phyloP scores from a whole-genome alignment of 2,888 invertebrate genomes.

The Harpalus rubripes region DNA sequence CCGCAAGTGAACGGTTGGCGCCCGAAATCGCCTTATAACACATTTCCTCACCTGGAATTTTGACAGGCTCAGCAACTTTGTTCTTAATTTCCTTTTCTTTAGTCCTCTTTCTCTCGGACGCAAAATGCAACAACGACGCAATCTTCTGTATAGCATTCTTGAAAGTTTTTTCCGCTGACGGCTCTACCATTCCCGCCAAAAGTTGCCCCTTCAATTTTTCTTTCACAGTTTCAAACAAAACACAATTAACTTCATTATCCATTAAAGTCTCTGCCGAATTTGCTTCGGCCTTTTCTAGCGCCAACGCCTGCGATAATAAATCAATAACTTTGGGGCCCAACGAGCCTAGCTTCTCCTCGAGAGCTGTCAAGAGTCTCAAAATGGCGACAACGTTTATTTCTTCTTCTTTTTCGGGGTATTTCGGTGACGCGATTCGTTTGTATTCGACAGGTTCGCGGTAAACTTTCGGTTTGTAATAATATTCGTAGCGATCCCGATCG shows the following conservation, averaged over 20 bases:
- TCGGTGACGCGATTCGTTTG: slow-evolving; percentile 70
- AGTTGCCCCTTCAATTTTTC: slow-evolving; percentile 90
- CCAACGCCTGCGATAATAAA: slow-evolving; percentile 87
- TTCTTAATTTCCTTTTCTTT: slow-evolving; percentile 74
- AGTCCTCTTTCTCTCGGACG: slow-evolving; percentile 78
- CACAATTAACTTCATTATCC: slow-evolving; percentile 85
- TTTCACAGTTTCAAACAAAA: slow-evolving; percentile 90
- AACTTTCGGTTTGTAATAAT: slow-evolving; percentile 73
- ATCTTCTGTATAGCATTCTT: slow-evolving; percentile 88
- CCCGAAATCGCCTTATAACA: no score
- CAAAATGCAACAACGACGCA: slow-evolving; percentile 86
- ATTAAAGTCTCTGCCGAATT: slow-evolving; percentile 88
- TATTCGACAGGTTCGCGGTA: slow-evolving; percentile 70
- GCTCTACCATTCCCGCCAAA: slow-evolving; percentile 81
- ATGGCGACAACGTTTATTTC: slow-evolving; percentile 83
- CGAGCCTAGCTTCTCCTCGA: slow-evolving; percentile 91
- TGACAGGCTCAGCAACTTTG: slow-evolving; percentile 77
- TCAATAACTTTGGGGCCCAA: slow-evolving; percentile 89
- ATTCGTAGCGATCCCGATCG: slow-evolving; percentile 65
- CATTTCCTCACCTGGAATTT: slow-evolving; percentile 81
- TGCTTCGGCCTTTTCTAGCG: slow-evolving; percentile 86
- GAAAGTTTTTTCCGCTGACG: slow-evolving; percentile 84
- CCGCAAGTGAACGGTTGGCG: no score
- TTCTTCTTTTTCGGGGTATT: slow-evolving; percentile 78
- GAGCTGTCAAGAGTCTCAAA: slow-evolving; percentile 86